Evolutionary conservation across 2,888 invertebrate species (phyloP).

Genomic region (Cryptophagus acutangulus): DNA sequence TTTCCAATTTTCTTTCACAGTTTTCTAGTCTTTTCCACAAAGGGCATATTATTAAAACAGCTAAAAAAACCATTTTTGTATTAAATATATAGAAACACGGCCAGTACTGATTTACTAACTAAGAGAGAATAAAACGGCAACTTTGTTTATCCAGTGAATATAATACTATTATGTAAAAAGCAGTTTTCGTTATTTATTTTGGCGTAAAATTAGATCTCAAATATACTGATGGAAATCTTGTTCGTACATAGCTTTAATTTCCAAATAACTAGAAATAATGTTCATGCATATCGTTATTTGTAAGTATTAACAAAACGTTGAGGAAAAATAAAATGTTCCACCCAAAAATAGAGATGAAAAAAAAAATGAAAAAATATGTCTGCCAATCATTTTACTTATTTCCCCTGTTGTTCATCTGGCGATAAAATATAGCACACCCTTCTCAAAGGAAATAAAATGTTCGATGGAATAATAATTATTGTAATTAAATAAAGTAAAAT

Average conservation of each 20-base stretch:
- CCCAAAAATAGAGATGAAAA: conserved; percentile 36
- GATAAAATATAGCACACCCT: conserved; percentile 35
- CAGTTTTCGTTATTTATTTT: conserved; percentile 9
- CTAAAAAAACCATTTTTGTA: conserved; percentile 17
- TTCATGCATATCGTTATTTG: conserved; percentile 45
- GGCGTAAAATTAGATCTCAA: conserved; percentile 10
- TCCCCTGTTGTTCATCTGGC: conserved; percentile 23
- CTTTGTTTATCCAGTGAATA: conserved; percentile 1
- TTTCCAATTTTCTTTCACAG: conserved; percentile 15
- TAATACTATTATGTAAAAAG: not conserved
- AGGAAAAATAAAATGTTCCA: conserved; percentile 33
- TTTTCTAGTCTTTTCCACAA: conserved; percentile 35
- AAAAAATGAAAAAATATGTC: conserved; percentile 22
- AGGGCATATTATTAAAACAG: conserved; percentile 31
- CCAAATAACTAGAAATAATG: conserved; percentile 37
- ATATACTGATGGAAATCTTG: conserved; percentile 18
- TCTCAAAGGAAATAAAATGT: conserved; percentile 9
- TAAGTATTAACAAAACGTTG: conserved; percentile 36
- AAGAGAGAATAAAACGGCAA: conserved; percentile 6
- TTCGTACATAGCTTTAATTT: conserved; percentile 40
- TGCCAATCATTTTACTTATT: conserved; percentile 30
- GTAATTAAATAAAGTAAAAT: conserved; percentile 6
- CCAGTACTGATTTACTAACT: conserved; percentile 28
- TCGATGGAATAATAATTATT: conserved; percentile 9
- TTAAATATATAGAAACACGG: no score